A percentile compares a stretch with the other conserved stretches of the same genome.
Conservation (phyloP, 2,113 vertebrate species). For the Perca fluviatilis region DNA sequence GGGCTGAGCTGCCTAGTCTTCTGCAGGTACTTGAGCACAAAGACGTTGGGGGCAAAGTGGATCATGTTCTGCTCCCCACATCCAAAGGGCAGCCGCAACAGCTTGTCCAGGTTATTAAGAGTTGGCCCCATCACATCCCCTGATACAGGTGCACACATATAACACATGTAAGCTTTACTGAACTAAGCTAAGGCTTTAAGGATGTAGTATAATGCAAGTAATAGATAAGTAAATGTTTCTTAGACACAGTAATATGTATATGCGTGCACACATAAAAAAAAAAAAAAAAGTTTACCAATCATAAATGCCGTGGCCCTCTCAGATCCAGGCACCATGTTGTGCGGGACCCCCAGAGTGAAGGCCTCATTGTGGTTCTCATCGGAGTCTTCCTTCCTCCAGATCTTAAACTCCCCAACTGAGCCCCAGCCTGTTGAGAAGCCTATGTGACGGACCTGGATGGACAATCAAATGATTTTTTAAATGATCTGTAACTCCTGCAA, state of each 20-base stretch:
- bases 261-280: background rate
- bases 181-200: background rate
- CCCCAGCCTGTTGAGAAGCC: slow-evolving; percentile 98
- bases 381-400: slow-evolving; percentile 94
- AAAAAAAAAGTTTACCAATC: slow-evolving; percentile 88
- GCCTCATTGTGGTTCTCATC: slow-evolving; percentile 98
- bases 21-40: slow-evolving; percentile 94
- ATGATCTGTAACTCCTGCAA: background rate
- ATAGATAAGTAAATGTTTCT: background rate
- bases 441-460: slow-evolving; percentile 86
- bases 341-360: slow-evolving; percentile 93
- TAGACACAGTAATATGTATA: background rate
- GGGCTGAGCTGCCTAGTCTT: slow-evolving; percentile 91
- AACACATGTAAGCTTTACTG: background rate
- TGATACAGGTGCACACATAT: slow-evolving; percentile 60
- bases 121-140: slow-evolving; percentile 97
- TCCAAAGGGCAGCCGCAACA: slow-evolving; percentile 91
- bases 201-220: background rate
- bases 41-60: slow-evolving; percentile 95
- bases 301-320: slow-evolving; percentile 92
- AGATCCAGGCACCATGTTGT: slow-evolving; percentile 93
- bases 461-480: background rate
- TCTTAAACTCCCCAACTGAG: slow-evolving; percentile 94
- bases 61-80: slow-evolving; percentile 98
- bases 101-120: slow-evolving; percentile 91